Percentiles rank a stretch among this genome's conserved stretches.
Evolutionary conservation across 2,888 invertebrate species (phyloP).

Genomic region (Drosophila incognita): DNA sequence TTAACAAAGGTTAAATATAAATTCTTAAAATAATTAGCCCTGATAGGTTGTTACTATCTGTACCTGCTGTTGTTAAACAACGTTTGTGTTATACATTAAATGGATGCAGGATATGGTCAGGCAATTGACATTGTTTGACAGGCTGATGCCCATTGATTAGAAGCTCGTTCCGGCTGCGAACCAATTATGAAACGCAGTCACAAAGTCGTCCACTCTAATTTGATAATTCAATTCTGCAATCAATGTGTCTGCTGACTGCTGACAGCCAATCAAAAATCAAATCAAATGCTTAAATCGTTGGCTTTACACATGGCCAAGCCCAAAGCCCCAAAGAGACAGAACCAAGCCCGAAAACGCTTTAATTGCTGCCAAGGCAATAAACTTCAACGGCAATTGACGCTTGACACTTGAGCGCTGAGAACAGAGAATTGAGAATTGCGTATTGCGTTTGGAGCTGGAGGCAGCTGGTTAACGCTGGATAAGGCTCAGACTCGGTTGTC

Average conservation of each 20-base stretch:
- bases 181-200: constrained; percentile 49
- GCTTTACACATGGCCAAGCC: constrained; percentile 62
- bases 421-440: constrained; percentile 17
- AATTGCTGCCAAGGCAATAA: constrained; percentile 80
- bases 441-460: constrained; percentile 5
- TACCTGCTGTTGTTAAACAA: neutral
- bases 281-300: constrained; percentile 51
- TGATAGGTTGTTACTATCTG: fast-evolving
- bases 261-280: constrained; percentile 72
- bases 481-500: constrained; percentile 5
- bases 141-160: constrained; percentile 20
- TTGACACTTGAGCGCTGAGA: constrained; percentile 71
- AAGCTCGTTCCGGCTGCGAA: constrained; percentile 12
- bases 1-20: neutral
- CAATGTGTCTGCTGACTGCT: constrained; percentile 37
- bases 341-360: constrained; percentile 52
- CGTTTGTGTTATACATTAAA: neutral
- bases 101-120: neutral
- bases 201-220: constrained; percentile 49
- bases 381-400: constrained; percentile 78
- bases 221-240: constrained; percentile 77
- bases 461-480: constrained; percentile 16
- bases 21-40: fast-evolving
- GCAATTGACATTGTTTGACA: constrained; percentile 19
- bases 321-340: constrained; percentile 34